Conservation (phyloP, 1,140 invertebrate genomes). For the Drosophila gunungcola region DNA sequence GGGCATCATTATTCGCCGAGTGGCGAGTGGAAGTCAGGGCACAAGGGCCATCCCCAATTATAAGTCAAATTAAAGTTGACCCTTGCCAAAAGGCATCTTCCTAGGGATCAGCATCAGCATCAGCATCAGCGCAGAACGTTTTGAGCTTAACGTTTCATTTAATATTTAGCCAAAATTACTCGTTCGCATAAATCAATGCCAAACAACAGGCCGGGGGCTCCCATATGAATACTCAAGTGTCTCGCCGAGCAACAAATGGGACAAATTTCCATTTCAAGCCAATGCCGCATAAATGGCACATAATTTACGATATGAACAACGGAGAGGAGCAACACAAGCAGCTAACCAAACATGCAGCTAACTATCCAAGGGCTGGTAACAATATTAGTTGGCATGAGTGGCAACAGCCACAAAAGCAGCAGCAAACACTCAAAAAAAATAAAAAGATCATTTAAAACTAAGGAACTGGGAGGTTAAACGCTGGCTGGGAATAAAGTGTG, state of each 20-base stretch:
- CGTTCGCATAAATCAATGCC: slow-evolving; percentile 76
- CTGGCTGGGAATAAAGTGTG: no score
- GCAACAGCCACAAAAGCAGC: slow-evolving; percentile 32
- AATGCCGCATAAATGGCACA: slow-evolving; percentile 81
- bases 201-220: slow-evolving; percentile 60
- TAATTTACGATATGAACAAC: slow-evolving; percentile 78
- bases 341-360: slow-evolving; percentile 80
- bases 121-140: neutral
- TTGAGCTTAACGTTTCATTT: slow-evolving; percentile 73
- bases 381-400: slow-evolving; percentile 69
- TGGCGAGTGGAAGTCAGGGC: slow-evolving; percentile 14
- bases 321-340: slow-evolving; percentile 41
- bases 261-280: slow-evolving; percentile 83
- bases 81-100: slow-evolving; percentile 3
- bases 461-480: neutral
- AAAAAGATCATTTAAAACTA: neutral
- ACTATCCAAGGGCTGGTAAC: slow-evolving; percentile 79
- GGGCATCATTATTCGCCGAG: slow-evolving; percentile 69
- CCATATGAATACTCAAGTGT: slow-evolving; percentile 83
- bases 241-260: slow-evolving; percentile 78
- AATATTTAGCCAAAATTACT: slow-evolving; percentile 75
- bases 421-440: slow-evolving; percentile 8
- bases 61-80: slow-evolving; percentile 58
- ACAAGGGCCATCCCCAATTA: slow-evolving; percentile 45
- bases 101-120: neutral